A percentile compares a stretch with the other conserved stretches of the same genome.
Evolutionary conservation across 2,113 vertebrate genomes (phyloP).

Genomic region (Urocitellus parryii): DNA sequence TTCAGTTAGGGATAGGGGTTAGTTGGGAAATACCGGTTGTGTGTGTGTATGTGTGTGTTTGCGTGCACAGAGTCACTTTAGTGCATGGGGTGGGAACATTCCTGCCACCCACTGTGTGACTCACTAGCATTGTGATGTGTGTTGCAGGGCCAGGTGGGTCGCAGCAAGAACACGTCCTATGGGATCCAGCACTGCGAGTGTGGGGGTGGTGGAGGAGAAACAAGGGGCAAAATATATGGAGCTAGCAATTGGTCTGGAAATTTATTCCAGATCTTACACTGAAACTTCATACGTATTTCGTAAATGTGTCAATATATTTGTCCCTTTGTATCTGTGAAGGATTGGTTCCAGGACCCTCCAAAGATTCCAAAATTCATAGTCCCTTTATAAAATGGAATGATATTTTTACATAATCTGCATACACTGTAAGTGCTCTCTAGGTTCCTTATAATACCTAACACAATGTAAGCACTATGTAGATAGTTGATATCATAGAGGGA

Average conservation of each 20-base stretch:
- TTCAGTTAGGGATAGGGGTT: neutral
- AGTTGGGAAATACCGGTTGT: neutral
- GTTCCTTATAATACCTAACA: neutral
- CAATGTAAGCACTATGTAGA: neutral
- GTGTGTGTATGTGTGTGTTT: neutral
- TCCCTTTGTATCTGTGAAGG: neutral
- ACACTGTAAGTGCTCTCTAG: neutral
- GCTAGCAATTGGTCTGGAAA: neutral
- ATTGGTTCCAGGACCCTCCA: neutral
- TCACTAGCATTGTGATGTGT: neutral
- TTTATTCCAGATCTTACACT: neutral
- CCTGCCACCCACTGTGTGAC: neutral
- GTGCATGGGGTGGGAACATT: too few relatives aligned
- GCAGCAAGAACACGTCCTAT: accelerated
- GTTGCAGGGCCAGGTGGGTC: neutral
- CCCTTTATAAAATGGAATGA: neutral
- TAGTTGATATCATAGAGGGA: neutral
- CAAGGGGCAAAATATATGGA: neutral
- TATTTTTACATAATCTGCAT: neutral
- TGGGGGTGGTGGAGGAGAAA: neutral
- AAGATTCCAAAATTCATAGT: neutral
- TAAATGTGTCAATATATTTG: neutral
- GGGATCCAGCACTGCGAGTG: neutral
- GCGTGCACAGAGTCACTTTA: neutral
- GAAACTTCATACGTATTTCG: neutral